Conservation (phyloP, 2,113 vertebrate genomes). For the Montifringilla adamsi region DNA sequence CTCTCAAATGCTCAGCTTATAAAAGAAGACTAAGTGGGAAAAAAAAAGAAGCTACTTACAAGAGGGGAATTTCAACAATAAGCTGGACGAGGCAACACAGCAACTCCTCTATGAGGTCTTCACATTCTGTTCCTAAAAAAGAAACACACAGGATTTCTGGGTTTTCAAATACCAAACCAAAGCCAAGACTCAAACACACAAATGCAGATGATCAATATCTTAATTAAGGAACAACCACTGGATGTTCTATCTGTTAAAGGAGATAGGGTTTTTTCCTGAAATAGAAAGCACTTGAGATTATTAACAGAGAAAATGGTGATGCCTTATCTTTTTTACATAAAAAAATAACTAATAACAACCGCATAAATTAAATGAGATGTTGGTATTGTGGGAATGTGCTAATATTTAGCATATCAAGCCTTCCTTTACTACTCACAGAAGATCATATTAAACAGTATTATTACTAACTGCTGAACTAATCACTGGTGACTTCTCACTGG, state of each 20-base stretch:
- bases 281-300: neutral
- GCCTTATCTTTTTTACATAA: neutral
- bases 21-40: neutral
- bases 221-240: neutral
- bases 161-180: neutral
- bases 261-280: neutral
- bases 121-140: constrained; percentile 75
- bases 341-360: neutral
- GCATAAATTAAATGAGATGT: neutral
- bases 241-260: neutral
- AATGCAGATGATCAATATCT: neutral
- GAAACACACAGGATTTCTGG: neutral
- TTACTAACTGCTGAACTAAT: neutral
- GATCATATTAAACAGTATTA: neutral
- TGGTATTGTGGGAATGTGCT: neutral
- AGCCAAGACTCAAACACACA: neutral
- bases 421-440: neutral
- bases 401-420: neutral
- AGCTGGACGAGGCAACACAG: constrained; percentile 92
- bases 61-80: constrained; percentile 91
- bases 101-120: constrained; percentile 93
- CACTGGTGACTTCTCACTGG: neutral
- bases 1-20: neutral
- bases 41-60: constrained; percentile 80
- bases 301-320: neutral